These are phyloP conservation scores for Hiodon tergisus DNA, from an alignment of 2,113 vertebrate species.

Conservation along the genomic window DNA sequence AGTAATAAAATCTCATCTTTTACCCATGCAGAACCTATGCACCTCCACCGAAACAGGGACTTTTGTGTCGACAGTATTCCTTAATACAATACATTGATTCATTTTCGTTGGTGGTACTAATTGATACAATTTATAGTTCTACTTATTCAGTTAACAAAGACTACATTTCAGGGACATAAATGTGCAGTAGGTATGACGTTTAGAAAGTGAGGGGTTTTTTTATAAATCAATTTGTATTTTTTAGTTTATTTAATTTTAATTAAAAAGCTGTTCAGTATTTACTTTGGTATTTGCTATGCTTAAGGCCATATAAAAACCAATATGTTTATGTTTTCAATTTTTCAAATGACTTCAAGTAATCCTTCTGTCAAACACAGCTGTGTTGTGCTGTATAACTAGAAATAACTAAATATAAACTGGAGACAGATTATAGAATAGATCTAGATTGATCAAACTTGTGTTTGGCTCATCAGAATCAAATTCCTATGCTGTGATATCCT, in stretches of 20 bases:
- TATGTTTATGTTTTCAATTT: conserved; percentile 56
- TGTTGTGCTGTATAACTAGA: conserved; percentile 49
- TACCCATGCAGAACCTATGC: too few species aligned
- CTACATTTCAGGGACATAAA: too few species aligned
- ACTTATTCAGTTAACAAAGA: too few species aligned
- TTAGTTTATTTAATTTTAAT: conserved; percentile 9
- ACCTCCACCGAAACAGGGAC: too few species aligned
- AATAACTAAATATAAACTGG: conserved; percentile 58
- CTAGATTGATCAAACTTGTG: conserved; percentile 48
- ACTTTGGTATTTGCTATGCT: too few species aligned
- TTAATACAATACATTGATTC: not conserved
- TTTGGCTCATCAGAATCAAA: conserved; percentile 36
- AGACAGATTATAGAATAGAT: conserved; percentile 48
- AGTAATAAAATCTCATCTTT: too few species aligned
- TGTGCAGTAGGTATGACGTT: too few species aligned
- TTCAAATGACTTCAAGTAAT: conserved; percentile 46
- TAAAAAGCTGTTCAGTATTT: not conserved
- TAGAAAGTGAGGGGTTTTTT: too few species aligned
- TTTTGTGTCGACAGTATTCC: too few species aligned
- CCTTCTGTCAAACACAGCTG: conserved; percentile 58
- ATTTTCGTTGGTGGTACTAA: too few species aligned
- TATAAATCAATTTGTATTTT: not conserved
- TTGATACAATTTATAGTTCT: too few species aligned
- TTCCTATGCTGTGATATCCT: too few species aligned
- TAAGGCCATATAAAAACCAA: not conserved